Conservation (phyloP, 2,888 invertebrate species). For the Nycteola revayana region DNA sequence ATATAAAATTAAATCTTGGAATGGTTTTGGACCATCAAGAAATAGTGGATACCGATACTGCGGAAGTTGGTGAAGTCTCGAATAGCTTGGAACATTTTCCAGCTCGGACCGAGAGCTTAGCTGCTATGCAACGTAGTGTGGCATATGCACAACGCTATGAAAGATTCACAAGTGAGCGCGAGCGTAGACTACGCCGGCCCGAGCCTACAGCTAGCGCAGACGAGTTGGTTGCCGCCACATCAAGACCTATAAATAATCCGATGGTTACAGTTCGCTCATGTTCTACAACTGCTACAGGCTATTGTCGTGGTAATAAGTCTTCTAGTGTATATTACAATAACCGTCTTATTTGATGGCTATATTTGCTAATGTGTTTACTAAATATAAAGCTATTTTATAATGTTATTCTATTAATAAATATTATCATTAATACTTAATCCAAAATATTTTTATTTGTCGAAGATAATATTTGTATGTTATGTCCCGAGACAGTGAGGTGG, state of each 20-base stretch:
- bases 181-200: slow-evolving; percentile 42
- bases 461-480: too few species aligned
- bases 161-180: slow-evolving; percentile 45
- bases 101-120: slow-evolving; percentile 61
- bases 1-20: slow-evolving; percentile 66
- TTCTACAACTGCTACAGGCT: slow-evolving; percentile 11
- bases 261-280: slow-evolving; percentile 33
- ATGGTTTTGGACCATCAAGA: slow-evolving; percentile 78
- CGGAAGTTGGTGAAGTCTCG: slow-evolving; percentile 56
- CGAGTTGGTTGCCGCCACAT: slow-evolving; percentile 41
- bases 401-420: slow-evolving; percentile 5
- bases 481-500: too few species aligned
- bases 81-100: slow-evolving; percentile 47
- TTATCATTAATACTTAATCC: too few species aligned
- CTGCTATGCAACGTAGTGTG: slow-evolving; percentile 54
- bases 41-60: slow-evolving; percentile 68
- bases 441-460: too few species aligned
- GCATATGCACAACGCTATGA: slow-evolving; percentile 55
- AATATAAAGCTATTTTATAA: slow-evolving; percentile 9
- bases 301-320: slow-evolving; percentile 43
- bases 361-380: slow-evolving; percentile 21
- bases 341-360: slow-evolving; percentile 43
- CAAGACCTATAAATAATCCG: slow-evolving; percentile 46
- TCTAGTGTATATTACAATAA: slow-evolving; percentile 53
- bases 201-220: slow-evolving; percentile 49